Base-by-base conservation (phyloP, 2,797 vertebrate species). In the Pristis pectinata region DNA sequence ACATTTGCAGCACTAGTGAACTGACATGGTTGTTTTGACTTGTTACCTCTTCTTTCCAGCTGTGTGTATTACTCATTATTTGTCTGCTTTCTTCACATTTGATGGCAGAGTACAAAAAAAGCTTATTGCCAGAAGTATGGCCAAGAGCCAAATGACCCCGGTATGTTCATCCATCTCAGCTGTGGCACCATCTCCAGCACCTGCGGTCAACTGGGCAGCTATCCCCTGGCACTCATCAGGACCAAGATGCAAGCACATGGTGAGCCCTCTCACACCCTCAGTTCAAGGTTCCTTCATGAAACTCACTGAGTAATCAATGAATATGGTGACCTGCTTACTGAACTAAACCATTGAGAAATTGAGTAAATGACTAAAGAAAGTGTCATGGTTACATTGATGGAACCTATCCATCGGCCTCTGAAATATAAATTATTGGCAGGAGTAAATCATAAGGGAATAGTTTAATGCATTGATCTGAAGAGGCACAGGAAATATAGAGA, bases 211-310 rank as follows among this genome's bases (percentile, higher is more conserved):
- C 96, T 97, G 13, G 97, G 97, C 96, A 97, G 97, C 93, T 97
- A 97, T 61, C 97, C 97, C 0, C 95, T 97, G 91, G 97, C 97
- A 24, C 95, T 97, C 95, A 96, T 97, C 76, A 96, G 97, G 94
- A 97, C 97, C 61, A 97, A 97, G 44, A 97, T 97, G 97, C 97
- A 97, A 95, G 97, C 96, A 22, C 97, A 97, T 95, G 97, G 97
- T 97, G 95, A 96, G 96, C 67, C 93, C 17, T 44, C 17, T n/a
- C 22, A 6, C 3, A 59, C 24, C 17, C 22, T 24, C 87, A 37
- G 9, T 41, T 61, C 59, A 67, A 67, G 56, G 15, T 59, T 56
- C 83, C 30, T 30, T 10, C 56, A 89, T 41, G 10, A 59, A 59
- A 17, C 53, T 17, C 34, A 17, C 1, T n/a, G 34, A 5, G 0